phyloP scores from a whole-genome alignment of 2,113 vertebrate genomes.

The Myotis davidii region DNA sequence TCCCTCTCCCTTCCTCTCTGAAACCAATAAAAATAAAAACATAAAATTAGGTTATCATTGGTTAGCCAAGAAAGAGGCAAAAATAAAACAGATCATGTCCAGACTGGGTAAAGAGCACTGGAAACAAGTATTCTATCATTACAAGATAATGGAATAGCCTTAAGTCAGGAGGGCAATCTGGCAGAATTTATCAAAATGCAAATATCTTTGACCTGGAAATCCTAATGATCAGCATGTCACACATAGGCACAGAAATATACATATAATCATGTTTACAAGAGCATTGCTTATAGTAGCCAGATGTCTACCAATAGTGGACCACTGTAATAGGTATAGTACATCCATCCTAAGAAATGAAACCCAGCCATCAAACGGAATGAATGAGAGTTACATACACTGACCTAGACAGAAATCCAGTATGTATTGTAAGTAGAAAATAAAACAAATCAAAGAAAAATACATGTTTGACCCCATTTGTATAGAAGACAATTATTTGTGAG shows the following conservation, averaged over 20 bases:
- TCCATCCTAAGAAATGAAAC: background rate
- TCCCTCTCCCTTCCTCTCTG: no score
- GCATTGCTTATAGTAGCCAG: background rate
- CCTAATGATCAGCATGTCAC: background rate
- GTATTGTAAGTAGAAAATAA: background rate
- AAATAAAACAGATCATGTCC: background rate
- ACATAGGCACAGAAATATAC: background rate
- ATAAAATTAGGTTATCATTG: slow-evolving; percentile 1
- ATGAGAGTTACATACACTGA: slow-evolving; percentile 12
- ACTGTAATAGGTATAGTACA: background rate
- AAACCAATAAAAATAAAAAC: background rate
- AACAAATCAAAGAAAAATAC: slow-evolving; percentile 4
- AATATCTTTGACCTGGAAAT: slow-evolving; percentile 9
- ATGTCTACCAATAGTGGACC: background rate
- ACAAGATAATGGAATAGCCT: background rate
- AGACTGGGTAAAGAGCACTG: background rate
- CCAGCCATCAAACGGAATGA: slow-evolving; percentile 10
- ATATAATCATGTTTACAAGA: background rate
- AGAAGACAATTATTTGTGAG: background rate
- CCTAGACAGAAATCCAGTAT: slow-evolving; percentile 39
- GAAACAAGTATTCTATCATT: slow-evolving; percentile 28
- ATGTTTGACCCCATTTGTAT: background rate
- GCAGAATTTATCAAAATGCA: slow-evolving; percentile 33
- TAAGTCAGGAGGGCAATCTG: background rate
- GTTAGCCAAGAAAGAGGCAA: background rate